These are phyloP conservation scores for Rotaria magnacalcarata DNA, from an alignment of 2,888 invertebrate genomes.

Conservation along the genomic window DNA sequence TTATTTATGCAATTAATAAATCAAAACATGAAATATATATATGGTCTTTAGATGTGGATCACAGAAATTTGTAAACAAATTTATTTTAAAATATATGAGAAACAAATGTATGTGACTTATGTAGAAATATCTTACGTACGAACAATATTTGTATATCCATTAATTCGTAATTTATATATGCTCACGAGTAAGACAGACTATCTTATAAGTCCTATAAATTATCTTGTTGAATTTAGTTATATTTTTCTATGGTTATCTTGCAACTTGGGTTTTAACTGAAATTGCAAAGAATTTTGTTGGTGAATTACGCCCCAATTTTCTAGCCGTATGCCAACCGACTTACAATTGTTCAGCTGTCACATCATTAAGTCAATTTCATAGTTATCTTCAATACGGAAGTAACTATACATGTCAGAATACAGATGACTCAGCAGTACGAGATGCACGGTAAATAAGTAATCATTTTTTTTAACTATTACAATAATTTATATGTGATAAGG, in stretches of 20 bases:
- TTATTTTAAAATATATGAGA: neutral
- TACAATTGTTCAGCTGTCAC: neutral
- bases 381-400: neutral
- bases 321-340: constrained; percentile 37
- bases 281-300: constrained; percentile 46
- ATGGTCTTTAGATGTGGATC: neutral
- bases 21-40: neutral
- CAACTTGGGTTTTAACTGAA: constrained; percentile 43
- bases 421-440: neutral
- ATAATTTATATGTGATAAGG: too few relatives aligned
- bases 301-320: constrained; percentile 45
- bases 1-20: too few relatives aligned
- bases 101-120: neutral
- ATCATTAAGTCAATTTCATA: neutral
- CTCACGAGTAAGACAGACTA: neutral
- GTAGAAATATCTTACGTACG: constrained; percentile 35
- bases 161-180: constrained; percentile 39
- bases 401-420: constrained; percentile 16
- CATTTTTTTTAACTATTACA: too few relatives aligned
- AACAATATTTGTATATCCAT: neutral
- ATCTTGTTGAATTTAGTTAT: neutral
- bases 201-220: too few relatives aligned
- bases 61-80: constrained; percentile 8
- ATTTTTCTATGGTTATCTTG: constrained; percentile 42
- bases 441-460: neutral